These are phyloP conservation scores for Spodoptera frugiperda DNA, from an alignment of 1,140 invertebrate genomes.

Conservation along the genomic window DNA sequence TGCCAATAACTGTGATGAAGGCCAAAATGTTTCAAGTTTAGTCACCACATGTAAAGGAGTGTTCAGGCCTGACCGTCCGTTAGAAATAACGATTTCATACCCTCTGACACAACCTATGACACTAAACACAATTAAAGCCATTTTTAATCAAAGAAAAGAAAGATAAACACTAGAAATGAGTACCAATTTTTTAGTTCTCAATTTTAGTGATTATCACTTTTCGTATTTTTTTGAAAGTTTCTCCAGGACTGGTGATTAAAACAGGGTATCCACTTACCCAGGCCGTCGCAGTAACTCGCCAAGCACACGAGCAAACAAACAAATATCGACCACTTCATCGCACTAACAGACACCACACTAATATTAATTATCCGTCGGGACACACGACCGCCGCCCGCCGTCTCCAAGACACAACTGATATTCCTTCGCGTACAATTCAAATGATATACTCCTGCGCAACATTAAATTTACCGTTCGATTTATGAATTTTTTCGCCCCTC, in stretches of 20 bases:
- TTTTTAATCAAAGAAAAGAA: conserved; percentile 19
- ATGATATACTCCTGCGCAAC: conserved; percentile 56
- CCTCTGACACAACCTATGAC: conserved; percentile 20
- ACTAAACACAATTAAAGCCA: conserved; percentile 4
- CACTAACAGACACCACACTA: conserved; percentile 70
- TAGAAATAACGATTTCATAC: conserved; percentile 19
- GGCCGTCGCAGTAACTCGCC: conserved; percentile 58
- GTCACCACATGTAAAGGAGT: conserved; percentile 5
- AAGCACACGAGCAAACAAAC: conserved; percentile 62
- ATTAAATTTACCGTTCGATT: conserved; percentile 49
- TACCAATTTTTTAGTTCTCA: neutral
- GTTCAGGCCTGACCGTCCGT: neutral
- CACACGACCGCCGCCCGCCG: conserved; percentile 54
- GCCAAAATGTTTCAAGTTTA: conserved; percentile 37
- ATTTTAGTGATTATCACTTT: too few species aligned
- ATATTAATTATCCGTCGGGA: conserved; percentile 42
- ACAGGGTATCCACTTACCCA: conserved; percentile 55
- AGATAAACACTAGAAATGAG: conserved; percentile 27
- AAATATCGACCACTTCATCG: conserved; percentile 71
- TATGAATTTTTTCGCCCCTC: conserved; percentile 52
- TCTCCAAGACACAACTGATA: conserved; percentile 65
- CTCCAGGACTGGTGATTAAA: neutral
- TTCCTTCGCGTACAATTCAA: conserved; percentile 57
- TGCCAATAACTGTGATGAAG: conserved; percentile 25
- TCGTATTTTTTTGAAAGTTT: neutral